Percentiles rank a stretch among this genome's conserved stretches.
Conservation (phyloP, 2,113 vertebrate species). For the Monopterus albus region DNA sequence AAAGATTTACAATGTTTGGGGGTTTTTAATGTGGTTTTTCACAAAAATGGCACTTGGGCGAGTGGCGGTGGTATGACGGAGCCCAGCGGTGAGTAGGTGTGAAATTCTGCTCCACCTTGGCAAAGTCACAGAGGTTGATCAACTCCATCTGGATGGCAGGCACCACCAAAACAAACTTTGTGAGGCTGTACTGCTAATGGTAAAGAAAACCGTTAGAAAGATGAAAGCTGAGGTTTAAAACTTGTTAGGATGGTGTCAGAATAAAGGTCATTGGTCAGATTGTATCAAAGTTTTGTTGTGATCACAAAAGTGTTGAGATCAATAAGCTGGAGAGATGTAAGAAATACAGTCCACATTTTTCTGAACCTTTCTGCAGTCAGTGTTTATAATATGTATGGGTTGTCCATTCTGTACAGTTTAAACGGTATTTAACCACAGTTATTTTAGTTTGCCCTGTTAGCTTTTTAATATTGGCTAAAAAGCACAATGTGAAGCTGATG, state of each 20-base stretch:
- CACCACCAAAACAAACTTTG: not conserved
- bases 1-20: not conserved
- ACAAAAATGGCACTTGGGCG: not conserved
- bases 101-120: slow-evolving; percentile 61
- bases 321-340: not conserved
- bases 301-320: not conserved
- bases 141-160: slow-evolving; percentile 31
- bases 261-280: not conserved
- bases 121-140: slow-evolving; percentile 48
- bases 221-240: not conserved
- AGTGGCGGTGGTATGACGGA: slow-evolving; percentile 38
- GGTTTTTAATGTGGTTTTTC: not conserved
- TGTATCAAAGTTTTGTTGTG: not conserved
- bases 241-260: not conserved
- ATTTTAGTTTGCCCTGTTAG: not conserved
- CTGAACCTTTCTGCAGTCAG: not conserved
- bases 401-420: not conserved
- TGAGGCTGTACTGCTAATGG: not conserved
- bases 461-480: not conserved
- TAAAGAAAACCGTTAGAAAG: not conserved
- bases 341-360: not conserved
- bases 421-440: not conserved
- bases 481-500: not conserved
- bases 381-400: not conserved
- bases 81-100: slow-evolving; percentile 44